These are phyloP conservation scores for Apamea monoglypha DNA, from an alignment of 2,888 invertebrate genomes.

Conservation along the genomic window DNA sequence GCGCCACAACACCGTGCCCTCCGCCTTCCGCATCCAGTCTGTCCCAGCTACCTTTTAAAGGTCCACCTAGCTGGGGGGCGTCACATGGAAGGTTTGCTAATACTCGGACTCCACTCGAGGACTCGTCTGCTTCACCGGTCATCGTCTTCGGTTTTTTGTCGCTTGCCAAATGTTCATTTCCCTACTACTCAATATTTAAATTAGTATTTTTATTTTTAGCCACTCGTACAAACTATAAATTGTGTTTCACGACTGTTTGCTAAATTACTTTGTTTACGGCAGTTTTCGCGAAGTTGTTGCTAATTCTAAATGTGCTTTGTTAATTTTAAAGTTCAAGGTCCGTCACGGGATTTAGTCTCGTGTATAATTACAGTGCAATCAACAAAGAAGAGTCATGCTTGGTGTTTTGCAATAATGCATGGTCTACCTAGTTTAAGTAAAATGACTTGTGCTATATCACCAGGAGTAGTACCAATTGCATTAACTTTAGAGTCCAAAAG, in stretches of 20 bases:
- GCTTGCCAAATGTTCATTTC: conserved; percentile 6
- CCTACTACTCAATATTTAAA: conserved; percentile 13
- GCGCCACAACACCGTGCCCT: background rate
- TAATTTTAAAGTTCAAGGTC: conserved; percentile 56
- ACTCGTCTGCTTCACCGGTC: background rate
- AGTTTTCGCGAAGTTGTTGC: conserved; percentile 42
- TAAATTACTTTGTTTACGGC: conserved; percentile 54
- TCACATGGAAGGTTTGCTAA: background rate
- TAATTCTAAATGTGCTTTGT: conserved; percentile 51
- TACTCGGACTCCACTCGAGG: too few relatives aligned
- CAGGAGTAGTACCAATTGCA: background rate
- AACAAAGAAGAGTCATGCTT: conserved; percentile 3
- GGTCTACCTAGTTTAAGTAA: background rate
- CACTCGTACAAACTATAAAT: conserved; percentile 39
- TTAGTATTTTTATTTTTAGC: conserved; percentile 24
- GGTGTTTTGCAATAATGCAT: conserved; percentile 14
- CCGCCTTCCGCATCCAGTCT: background rate
- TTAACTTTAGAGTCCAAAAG: background rate
- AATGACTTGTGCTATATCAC: background rate
- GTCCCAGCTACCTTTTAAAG: too few relatives aligned
- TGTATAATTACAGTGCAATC: background rate
- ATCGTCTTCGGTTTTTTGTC: background rate
- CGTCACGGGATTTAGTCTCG: background rate
- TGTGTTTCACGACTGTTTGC: conserved; percentile 31
- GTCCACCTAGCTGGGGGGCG: too few relatives aligned